Conservation (phyloP, 2,888 invertebrate genomes). For the Mythimna ferrago region DNA sequence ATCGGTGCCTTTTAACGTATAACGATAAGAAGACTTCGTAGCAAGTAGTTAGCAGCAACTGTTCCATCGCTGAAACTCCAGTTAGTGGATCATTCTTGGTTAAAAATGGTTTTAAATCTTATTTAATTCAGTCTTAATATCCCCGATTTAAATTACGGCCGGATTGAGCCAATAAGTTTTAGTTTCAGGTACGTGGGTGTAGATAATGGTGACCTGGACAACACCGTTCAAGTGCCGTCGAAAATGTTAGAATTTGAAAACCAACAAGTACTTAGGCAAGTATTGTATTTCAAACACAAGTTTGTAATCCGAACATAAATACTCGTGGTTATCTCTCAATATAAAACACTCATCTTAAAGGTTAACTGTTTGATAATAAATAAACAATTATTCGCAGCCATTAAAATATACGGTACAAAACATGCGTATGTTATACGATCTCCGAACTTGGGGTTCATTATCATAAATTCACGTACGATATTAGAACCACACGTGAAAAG, state of each 20-base stretch:
- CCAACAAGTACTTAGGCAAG: constrained; percentile 28
- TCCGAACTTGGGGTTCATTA: constrained; percentile 6
- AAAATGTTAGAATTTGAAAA: constrained; percentile 34
- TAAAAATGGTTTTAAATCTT: background rate
- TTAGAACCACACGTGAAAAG: background rate
- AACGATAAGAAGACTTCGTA: background rate
- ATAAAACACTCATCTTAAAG: constrained; percentile 10
- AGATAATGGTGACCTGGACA: constrained; percentile 19
- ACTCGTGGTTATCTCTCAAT: constrained; percentile 15
- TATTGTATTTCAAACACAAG: constrained; percentile 51
- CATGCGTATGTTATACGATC: background rate
- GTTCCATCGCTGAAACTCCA: background rate
- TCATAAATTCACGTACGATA: constrained; percentile 1
- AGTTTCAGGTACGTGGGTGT: constrained; percentile 16
- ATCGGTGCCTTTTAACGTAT: constrained; percentile 7
- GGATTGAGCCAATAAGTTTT: constrained; percentile 18
- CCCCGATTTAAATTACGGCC: constrained; percentile 9
- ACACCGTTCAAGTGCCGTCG: constrained; percentile 28
- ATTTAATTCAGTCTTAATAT: constrained; percentile 8
- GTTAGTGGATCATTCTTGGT: background rate
- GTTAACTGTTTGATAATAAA: constrained; percentile 12
- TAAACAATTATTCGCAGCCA: constrained; percentile 14
- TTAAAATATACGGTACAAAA: constrained; percentile 30
- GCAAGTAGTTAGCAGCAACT: background rate
- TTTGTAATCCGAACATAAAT: constrained; percentile 1